phyloP scores from a whole-genome alignment of 2,113 vertebrate species.

The Pygoscelis antarcticus region DNA sequence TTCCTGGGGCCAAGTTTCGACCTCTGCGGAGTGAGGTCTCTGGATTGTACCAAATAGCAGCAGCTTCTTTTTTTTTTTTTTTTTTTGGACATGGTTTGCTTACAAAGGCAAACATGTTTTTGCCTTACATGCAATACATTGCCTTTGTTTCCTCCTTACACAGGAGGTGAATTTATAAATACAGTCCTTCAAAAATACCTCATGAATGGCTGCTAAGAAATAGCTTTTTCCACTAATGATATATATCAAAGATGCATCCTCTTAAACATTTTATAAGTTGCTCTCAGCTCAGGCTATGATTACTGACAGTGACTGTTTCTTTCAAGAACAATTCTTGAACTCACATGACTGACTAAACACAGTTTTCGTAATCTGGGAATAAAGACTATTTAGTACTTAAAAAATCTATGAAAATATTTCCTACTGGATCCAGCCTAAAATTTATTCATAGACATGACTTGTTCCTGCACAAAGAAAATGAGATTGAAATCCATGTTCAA shows the following conservation, averaged over 20 bases:
- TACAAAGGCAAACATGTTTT: no score
- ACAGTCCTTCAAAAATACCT: constrained; percentile 8
- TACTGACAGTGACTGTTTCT: neutral
- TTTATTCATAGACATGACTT: neutral
- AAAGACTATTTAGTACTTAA: neutral
- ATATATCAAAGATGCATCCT: neutral
- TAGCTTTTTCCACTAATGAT: neutral
- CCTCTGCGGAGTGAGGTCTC: neutral
- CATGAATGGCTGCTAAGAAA: constrained; percentile 29
- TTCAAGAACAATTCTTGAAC: neutral
- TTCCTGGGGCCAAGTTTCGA: neutral
- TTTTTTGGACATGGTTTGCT: neutral
- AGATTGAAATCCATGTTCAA: neutral
- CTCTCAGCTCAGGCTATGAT: neutral
- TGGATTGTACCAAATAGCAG: rapidly evolving
- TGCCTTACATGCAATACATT: no score
- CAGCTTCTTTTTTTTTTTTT: neutral
- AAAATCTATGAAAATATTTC: neutral
- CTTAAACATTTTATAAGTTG: neutral
- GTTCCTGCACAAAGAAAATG: neutral
- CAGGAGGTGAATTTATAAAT: constrained; percentile 15
- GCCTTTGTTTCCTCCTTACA: no score
- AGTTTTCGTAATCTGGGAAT: neutral
- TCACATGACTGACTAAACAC: neutral
- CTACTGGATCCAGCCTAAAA: neutral